Conservation (phyloP, 2,797 vertebrate species). For the Arvicola amphibius region DNA sequence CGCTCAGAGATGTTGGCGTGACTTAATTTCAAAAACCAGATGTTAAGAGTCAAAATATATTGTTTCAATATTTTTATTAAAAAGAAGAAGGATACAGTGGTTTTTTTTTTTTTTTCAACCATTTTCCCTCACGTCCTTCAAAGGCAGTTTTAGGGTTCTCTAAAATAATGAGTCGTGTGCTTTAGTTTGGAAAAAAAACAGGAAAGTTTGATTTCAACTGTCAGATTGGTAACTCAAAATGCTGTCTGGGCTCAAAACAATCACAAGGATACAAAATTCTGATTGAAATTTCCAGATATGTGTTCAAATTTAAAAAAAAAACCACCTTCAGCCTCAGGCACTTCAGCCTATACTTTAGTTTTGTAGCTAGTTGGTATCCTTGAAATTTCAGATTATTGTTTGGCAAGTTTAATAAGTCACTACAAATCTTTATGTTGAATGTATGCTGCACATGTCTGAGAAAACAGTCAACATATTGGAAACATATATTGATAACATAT, state of each 20-base stretch:
- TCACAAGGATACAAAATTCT: background rate
- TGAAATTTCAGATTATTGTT: background rate
- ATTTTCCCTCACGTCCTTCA: background rate
- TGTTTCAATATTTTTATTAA: slow-evolving; percentile 31
- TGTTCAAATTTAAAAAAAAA: background rate
- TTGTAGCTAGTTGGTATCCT: background rate
- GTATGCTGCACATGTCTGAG: background rate
- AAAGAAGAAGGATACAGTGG: background rate
- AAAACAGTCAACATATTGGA: background rate
- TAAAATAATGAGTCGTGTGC: background rate
- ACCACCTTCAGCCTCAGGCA: background rate
- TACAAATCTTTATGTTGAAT: background rate
- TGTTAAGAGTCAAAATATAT: background rate
- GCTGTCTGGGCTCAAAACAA: background rate
- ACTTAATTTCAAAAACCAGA: background rate
- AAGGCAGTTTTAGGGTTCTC: background rate
- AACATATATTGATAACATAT: background rate
- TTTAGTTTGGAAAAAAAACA: background rate
- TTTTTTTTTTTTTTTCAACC: background rate
- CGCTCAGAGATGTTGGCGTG: background rate
- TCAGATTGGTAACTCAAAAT: background rate
- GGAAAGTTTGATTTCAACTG: background rate
- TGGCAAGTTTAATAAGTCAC: background rate
- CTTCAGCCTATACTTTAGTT: background rate
- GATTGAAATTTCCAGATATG: background rate